phyloP scores from a whole-genome alignment of 1,140 invertebrate genomes.

The Halotydeus destructor region DNA sequence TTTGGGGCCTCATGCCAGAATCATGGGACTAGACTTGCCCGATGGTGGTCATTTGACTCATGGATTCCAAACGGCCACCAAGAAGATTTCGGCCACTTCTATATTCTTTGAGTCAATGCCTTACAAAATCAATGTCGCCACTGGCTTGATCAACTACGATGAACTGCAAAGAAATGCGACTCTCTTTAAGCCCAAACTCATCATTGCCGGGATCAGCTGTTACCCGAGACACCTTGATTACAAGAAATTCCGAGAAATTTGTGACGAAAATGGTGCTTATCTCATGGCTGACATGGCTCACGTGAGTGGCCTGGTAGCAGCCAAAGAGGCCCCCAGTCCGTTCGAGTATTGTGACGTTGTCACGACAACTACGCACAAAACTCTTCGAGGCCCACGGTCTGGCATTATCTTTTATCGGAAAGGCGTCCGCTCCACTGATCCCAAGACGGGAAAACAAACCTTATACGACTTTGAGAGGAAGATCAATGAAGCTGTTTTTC shows the following conservation, averaged over 20 bases:
- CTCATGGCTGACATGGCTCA: slow-evolving; percentile 48
- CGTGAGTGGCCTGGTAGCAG: slow-evolving; percentile 40
- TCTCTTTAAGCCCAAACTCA: slow-evolving; percentile 75
- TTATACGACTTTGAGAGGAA: slow-evolving; percentile 39
- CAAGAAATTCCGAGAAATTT: slow-evolving; percentile 37
- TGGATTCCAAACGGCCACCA: slow-evolving; percentile 69
- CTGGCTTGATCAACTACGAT: slow-evolving; percentile 87
- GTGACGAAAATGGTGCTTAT: slow-evolving; percentile 35
- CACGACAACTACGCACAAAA: slow-evolving; percentile 41
- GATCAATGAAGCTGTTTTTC: slow-evolving; percentile 45
- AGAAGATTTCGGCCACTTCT: slow-evolving; percentile 89
- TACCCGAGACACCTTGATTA: slow-evolving; percentile 44
- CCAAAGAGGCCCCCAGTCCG: slow-evolving; percentile 34
- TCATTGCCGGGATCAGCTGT: slow-evolving; percentile 58
- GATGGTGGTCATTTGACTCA: slow-evolving; percentile 93
- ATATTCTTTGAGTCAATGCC: slow-evolving; percentile 97
- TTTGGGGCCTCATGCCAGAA: slow-evolving; percentile 71
- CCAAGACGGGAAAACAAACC: slow-evolving; percentile 33
- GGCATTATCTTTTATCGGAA: slow-evolving; percentile 37
- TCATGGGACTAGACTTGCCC: slow-evolving; percentile 86
- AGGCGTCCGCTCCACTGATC: slow-evolving; percentile 25
- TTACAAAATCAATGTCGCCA: slow-evolving; percentile 66
- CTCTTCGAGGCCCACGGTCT: slow-evolving; percentile 34
- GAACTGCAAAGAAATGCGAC: slow-evolving; percentile 53
- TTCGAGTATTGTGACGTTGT: slow-evolving; percentile 42